These are phyloP conservation scores for Stenolophus ochropezus DNA, from an alignment of 2,888 invertebrate species.

Conservation along the genomic window DNA sequence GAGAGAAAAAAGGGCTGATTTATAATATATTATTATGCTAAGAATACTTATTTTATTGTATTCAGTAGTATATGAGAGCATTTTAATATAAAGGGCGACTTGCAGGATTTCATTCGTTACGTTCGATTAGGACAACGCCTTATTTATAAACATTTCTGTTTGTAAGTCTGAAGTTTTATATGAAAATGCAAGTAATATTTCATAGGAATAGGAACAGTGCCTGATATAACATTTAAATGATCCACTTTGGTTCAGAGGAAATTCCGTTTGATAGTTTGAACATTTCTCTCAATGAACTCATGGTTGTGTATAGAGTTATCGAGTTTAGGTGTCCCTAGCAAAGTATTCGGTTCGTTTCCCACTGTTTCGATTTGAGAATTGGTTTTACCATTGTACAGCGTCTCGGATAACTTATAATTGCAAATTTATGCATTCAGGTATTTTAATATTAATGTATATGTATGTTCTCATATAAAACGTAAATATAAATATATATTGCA, in stretches of 20 bases:
- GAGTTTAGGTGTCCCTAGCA: conserved; percentile 24
- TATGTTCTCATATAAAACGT: conserved; percentile 54
- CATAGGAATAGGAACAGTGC: conserved; percentile 59
- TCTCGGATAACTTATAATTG: conserved; percentile 47
- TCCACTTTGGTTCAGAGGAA: conserved; percentile 4
- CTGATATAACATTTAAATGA: conserved; percentile 53
- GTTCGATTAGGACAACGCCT: background rate
- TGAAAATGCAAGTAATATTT: conserved; percentile 56
- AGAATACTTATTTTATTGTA: conserved; percentile 54
- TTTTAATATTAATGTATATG: conserved; percentile 59
- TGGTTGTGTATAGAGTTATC: conserved; percentile 54
- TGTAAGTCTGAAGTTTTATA: conserved; percentile 54
- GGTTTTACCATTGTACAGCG: conserved; percentile 36
- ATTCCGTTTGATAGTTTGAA: background rate
- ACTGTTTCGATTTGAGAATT: background rate
- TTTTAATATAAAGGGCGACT: conserved; percentile 54
- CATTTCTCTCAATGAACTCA: conserved; percentile 30
- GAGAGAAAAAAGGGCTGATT: conserved; percentile 73
- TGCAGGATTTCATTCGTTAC: conserved; percentile 27
- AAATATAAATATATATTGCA: conserved; percentile 55
- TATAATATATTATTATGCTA: conserved; percentile 67
- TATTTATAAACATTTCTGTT: conserved; percentile 1
- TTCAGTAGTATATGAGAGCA: conserved; percentile 53
- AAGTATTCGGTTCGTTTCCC: background rate
- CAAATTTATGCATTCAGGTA: conserved; percentile 56